Base-by-base conservation (phyloP, 2,797 vertebrate species). In the Sternarchorhynchus goeldii region DNA sequence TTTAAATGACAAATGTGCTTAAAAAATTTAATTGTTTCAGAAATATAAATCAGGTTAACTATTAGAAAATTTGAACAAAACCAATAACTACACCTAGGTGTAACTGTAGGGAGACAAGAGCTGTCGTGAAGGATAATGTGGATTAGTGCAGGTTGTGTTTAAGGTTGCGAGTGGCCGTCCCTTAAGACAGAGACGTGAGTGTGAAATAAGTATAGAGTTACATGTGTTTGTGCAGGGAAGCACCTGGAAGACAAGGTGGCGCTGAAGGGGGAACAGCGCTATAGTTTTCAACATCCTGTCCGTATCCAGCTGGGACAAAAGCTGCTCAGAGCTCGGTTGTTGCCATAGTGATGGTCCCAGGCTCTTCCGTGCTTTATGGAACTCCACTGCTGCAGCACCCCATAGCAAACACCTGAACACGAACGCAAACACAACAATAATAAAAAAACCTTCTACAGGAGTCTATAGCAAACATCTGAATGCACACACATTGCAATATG, bases 321-420 rank as follows among this genome's bases (percentile, higher is more conserved):
- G 83, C 67, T 96, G 94, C 25, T 97, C 96, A 2, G 93, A 90
- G 68, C 92, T 95, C 0, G 94, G 92, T 89, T 97, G 96, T 88
- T 96, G 96, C 98, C 98, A 99, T 41, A 99, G 87, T 0, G 96
- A 98, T 57, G 92, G 93, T 25, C 96, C 97, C 63, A 99, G 89
- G 80, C 94, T 96, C 85, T 93, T 96, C 80, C 94, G 92, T 5
- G 95, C 94, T 88, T 94, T 97, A 84, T 97, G 96, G 84, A 96
- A 95, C 79, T 98, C 96, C 85, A 99, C 93, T 2, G 98, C 96
- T 0, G 95, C 95, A 0, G 94, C 91, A 50, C 98, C 98, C 97
- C 98, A 99, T 0, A 98, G 75, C 14, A 97, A 86, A 58, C 93
- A 94, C 81, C 97, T 99, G 86, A 32, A 39, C 12, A 78, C 29